Percentiles rank a stretch among this genome's conserved stretches.
Evolutionary conservation across 2,888 invertebrate species (phyloP).

Genomic region (Linyphia triangularis): DNA sequence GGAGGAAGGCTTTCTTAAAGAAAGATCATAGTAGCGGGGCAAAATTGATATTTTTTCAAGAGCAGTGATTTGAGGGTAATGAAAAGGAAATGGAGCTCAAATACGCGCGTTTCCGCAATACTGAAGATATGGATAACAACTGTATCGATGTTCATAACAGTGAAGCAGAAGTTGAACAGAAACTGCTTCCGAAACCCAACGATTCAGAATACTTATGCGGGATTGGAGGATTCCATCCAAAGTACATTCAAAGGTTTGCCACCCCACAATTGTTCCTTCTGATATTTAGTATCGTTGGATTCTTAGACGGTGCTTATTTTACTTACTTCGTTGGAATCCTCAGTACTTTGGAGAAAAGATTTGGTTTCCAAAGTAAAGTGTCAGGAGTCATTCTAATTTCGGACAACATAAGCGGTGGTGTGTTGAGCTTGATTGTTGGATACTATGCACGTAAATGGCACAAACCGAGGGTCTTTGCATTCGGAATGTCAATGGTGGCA

Average conservation of each 20-base stretch:
- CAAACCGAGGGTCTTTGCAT: conserved; percentile 65
- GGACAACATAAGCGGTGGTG: conserved; percentile 70
- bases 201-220: conserved; percentile 68
- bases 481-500: conserved; percentile 59
- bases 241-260: conserved; percentile 74
- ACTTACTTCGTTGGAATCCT: conserved; percentile 75
- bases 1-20: neutral
- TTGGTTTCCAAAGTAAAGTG: conserved; percentile 75
- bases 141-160: neutral
- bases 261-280: conserved; percentile 74
- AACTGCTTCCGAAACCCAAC: neutral
- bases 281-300: conserved; percentile 68
- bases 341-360: conserved; percentile 76
- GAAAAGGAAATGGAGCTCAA: neutral
- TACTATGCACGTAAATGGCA: conserved; percentile 71
- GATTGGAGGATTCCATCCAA: conserved; percentile 74
- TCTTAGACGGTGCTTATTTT: conserved; percentile 75
- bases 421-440: conserved; percentile 69
- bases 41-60: too few species aligned
- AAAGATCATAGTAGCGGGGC: neutral
- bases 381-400: conserved; percentile 76
- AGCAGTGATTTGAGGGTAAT: too few species aligned
- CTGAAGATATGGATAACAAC: neutral
- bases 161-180: neutral
- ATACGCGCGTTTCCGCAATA: neutral